Percentiles rank a stretch among this genome's conserved stretches.
These are phyloP conservation scores for Liodrosophila aerea DNA, from an alignment of 2,888 invertebrate species.

Conservation along the genomic window DNA sequence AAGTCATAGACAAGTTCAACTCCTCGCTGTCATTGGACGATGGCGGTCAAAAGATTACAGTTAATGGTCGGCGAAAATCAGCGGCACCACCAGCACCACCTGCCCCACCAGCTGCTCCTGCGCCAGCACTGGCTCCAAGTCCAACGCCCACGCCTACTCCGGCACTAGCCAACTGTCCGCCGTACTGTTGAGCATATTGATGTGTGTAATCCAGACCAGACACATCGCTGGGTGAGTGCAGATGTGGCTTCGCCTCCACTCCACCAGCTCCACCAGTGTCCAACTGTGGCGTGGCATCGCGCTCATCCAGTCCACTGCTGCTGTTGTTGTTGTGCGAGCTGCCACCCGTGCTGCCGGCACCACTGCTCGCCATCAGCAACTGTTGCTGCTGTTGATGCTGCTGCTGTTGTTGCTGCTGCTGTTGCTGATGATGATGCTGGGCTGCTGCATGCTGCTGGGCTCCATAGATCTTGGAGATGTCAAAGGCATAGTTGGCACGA, in stretches of 20 bases:
- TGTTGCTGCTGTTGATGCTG: constrained; percentile 49
- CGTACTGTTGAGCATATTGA: constrained; percentile 78
- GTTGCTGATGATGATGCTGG: constrained; percentile 80
- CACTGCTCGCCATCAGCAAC: constrained; percentile 56
- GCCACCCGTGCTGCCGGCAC: constrained; percentile 62
- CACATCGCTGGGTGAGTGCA: constrained; percentile 81
- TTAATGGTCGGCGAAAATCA: constrained; percentile 82
- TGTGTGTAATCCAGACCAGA: constrained; percentile 80
- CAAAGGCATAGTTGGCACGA: constrained; percentile 83
- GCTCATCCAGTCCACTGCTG: constrained; percentile 79
- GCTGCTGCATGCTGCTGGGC: constrained; percentile 81
- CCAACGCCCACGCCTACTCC: constrained; percentile 44
- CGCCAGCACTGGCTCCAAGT: constrained; percentile 32
- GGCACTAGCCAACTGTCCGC: constrained; percentile 67
- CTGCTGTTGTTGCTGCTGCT: constrained; percentile 68
- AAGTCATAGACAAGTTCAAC: constrained; percentile 80
- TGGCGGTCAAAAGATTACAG: constrained; percentile 83
- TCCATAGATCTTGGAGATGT: constrained; percentile 82
- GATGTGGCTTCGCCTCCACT: constrained; percentile 77
- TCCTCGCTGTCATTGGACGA: constrained; percentile 79
- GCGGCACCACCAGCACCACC: constrained; percentile 62
- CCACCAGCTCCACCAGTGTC: constrained; percentile 67
- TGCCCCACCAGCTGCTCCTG: constrained; percentile 40
- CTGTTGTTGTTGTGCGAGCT: constrained; percentile 69
- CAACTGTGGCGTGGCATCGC: constrained; percentile 81